Percentiles rank a stretch among this genome's conserved stretches.
Evolutionary conservation across 2,113 vertebrate genomes (phyloP).

Genomic region (Ranitomeya variabilis): DNA sequence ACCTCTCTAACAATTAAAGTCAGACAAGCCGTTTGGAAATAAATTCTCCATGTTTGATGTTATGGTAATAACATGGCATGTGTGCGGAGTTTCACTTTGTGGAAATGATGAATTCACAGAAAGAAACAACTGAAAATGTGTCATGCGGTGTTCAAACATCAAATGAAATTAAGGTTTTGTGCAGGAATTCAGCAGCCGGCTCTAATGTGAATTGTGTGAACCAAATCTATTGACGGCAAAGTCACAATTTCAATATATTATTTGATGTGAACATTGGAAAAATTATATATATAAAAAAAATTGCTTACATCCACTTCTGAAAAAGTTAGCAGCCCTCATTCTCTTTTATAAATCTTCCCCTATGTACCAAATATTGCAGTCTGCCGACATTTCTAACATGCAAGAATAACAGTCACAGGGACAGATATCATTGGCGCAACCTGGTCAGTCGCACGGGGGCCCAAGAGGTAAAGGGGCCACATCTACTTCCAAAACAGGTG

Average conservation of each 20-base stretch:
- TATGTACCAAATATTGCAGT: neutral
- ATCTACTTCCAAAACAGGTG: too few species aligned
- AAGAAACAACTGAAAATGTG: constrained; percentile 31
- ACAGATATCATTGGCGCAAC: too few species aligned
- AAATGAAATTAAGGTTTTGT: constrained; percentile 1
- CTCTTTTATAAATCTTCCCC: neutral
- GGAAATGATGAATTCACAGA: constrained; percentile 12
- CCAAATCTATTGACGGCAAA: neutral
- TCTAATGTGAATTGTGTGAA: neutral
- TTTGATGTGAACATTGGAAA: neutral
- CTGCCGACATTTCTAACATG: neutral
- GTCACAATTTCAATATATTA: neutral
- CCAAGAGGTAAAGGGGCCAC: too few species aligned
- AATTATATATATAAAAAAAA: neutral
- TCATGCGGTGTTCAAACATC: constrained; percentile 1
- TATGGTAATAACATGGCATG: constrained; percentile 44
- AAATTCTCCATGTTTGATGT: constrained; percentile 41
- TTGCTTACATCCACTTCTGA: neutral
- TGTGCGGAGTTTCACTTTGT: constrained; percentile 20
- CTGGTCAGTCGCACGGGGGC: too few species aligned
- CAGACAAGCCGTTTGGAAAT: constrained; percentile 41
- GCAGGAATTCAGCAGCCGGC: neutral
- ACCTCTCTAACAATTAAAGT: constrained; percentile 52
- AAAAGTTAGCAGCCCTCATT: neutral
- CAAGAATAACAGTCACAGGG: neutral